Percentiles rank a stretch among this genome's conserved stretches.
Conservation (phyloP, 1,140 invertebrate species). For the Lepidostoma basale region DNA sequence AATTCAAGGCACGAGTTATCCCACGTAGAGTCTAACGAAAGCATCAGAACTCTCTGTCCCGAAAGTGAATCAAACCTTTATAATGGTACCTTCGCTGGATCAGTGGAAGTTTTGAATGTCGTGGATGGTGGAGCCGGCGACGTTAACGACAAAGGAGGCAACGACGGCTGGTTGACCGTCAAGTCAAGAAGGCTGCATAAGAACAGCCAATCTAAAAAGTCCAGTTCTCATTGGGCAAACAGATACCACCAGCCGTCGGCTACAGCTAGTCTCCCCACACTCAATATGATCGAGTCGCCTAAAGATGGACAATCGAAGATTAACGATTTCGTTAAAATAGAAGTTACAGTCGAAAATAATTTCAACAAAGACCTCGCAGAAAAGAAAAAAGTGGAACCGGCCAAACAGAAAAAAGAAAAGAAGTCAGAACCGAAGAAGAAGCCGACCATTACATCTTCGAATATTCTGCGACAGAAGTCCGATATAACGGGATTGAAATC, state of each 20-base stretch:
- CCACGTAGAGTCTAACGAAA: constrained; percentile 58
- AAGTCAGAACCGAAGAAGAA: constrained; percentile 34
- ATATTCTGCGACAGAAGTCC: constrained; percentile 64
- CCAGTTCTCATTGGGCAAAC: constrained; percentile 67
- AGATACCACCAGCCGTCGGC: constrained; percentile 71
- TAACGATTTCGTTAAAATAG: constrained; percentile 45
- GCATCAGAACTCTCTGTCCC: constrained; percentile 58
- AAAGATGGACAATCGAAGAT: constrained; percentile 56
- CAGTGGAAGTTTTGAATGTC: constrained; percentile 60
- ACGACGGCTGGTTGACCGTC: constrained; percentile 71
- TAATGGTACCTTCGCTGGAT: constrained; percentile 63
- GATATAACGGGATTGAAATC: constrained; percentile 65
- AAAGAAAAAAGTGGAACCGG: constrained; percentile 49
- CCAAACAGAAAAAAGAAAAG: constrained; percentile 46
- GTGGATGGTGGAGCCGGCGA: constrained; percentile 60
- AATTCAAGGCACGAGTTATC: constrained; percentile 57
- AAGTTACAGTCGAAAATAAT: constrained; percentile 41
- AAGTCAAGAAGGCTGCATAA: constrained; percentile 64
- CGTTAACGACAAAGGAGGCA: constrained; percentile 57
- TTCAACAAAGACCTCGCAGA: constrained; percentile 40
- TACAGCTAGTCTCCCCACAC: constrained; percentile 68
- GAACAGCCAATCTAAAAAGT: constrained; percentile 51
- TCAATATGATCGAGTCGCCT: constrained; percentile 63
- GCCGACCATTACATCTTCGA: constrained; percentile 26
- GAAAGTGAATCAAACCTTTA: constrained; percentile 53